phyloP scores from a whole-genome alignment of 2,888 invertebrate genomes.

The Celastrina argiolus region DNA sequence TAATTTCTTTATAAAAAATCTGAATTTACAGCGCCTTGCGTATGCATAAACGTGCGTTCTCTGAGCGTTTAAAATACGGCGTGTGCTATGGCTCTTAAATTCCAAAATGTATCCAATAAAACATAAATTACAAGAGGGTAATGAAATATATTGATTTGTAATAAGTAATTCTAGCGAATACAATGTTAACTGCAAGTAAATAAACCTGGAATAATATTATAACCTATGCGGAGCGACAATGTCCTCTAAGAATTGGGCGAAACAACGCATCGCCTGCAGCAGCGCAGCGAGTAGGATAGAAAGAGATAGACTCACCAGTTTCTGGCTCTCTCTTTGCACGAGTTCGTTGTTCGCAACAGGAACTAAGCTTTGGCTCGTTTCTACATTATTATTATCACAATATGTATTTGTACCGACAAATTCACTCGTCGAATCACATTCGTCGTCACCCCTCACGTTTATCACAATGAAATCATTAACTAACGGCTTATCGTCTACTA shows the following conservation, averaged over 20 bases:
- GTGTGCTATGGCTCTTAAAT: too few relatives aligned
- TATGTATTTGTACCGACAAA: constrained; percentile 51
- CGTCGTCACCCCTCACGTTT: constrained; percentile 63
- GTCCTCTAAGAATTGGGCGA: constrained; percentile 80
- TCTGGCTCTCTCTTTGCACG: constrained; percentile 64
- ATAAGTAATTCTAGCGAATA: constrained; percentile 53
- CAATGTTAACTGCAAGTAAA: constrained; percentile 50
- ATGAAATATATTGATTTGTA: constrained; percentile 62
- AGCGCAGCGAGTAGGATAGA: constrained; percentile 79
- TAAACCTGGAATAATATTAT: constrained; percentile 45
- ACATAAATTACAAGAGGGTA: constrained; percentile 52
- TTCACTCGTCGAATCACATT: constrained; percentile 43
- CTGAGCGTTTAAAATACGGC: too few relatives aligned
- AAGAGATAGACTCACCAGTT: constrained; percentile 78
- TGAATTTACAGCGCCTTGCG: too few relatives aligned
- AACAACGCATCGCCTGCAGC: constrained; percentile 80
- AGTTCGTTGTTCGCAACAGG: constrained; percentile 67
- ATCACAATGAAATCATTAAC: constrained; percentile 62
- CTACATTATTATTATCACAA: constrained; percentile 59
- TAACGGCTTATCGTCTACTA: constrained; percentile 30
- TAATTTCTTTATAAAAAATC: too few relatives aligned
- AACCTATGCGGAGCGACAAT: constrained; percentile 71
- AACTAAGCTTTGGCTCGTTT: constrained; percentile 61
- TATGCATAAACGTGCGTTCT: not conserved
- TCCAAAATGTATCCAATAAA: constrained; percentile 34